Conservation (phyloP, 1,140 invertebrate species). For the Bombus superbus region DNA sequence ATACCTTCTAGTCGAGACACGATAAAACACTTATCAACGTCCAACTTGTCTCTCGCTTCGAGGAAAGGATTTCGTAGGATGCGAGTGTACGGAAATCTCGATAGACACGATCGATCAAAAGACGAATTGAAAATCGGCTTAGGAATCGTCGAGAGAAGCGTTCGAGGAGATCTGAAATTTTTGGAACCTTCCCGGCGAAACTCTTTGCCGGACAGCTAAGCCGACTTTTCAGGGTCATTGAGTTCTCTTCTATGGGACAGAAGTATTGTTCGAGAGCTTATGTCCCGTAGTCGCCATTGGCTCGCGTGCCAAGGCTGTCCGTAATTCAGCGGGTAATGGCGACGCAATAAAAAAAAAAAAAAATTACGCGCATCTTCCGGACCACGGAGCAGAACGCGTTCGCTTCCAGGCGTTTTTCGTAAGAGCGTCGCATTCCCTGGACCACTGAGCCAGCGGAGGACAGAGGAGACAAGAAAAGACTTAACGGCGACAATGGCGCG, state of each 20-base stretch:
- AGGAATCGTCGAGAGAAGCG: neutral
- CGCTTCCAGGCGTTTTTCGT: slow-evolving; percentile 9
- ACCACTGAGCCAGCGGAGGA: neutral
- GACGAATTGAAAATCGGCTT: slow-evolving; percentile 47
- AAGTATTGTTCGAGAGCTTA: slow-evolving; percentile 51
- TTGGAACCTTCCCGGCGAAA: neutral
- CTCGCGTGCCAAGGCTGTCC: slow-evolving; percentile 61
- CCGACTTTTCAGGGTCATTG: slow-evolving; percentile 52
- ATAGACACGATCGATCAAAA: neutral
- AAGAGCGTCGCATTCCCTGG: neutral
- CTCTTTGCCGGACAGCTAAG: neutral
- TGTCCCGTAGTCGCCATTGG: slow-evolving; percentile 23
- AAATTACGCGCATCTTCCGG: slow-evolving; percentile 48
- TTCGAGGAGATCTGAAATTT: slow-evolving; percentile 5
- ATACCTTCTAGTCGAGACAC: neutral
- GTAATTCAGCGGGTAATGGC: slow-evolving; percentile 57
- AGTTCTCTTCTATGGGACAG: slow-evolving; percentile 44
- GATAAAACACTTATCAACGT: neutral
- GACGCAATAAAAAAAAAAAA: slow-evolving; percentile 52
- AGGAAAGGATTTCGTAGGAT: neutral
- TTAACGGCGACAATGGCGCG: neutral
- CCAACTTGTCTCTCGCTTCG: neutral
- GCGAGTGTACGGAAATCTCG: neutral
- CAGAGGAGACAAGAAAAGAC: neutral
- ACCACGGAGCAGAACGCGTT: slow-evolving; percentile 40